Conservation (phyloP, 2,888 invertebrate genomes). For the Lepidochrysops patricia region DNA sequence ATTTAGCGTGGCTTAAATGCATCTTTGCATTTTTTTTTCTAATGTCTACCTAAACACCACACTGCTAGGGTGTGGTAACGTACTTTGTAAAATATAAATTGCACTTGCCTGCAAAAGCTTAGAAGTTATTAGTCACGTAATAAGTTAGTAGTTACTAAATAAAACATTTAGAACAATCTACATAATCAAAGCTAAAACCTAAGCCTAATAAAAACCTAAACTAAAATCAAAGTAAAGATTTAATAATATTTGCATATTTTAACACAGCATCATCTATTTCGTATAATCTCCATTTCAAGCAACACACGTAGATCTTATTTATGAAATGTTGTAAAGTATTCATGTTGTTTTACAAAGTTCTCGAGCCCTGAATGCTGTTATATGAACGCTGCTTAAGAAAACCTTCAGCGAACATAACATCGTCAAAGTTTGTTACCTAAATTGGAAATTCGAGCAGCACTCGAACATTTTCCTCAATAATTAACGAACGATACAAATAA, state of each 20-base stretch:
- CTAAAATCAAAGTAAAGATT: no score
- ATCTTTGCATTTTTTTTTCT: no score
- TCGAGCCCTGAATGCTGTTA: neutral
- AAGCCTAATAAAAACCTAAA: no score
- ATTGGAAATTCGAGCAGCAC: constrained; percentile 15
- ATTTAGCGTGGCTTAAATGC: no score
- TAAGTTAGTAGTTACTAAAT: no score
- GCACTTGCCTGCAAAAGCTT: no score
- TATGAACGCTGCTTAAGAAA: constrained; percentile 8
- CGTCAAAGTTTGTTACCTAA: constrained; percentile 39
- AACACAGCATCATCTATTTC: neutral
- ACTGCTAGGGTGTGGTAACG: no score
- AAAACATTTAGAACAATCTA: no score
- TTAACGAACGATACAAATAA: constrained; percentile 12
- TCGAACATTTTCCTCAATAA: constrained; percentile 14
- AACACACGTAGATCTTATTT: neutral
- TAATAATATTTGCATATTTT: neutral
- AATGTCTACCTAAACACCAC: no score
- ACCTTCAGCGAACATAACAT: constrained; percentile 32
- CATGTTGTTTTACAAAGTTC: constrained; percentile 3
- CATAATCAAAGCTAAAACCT: no score
- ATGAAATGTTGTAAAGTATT: constrained; percentile 21
- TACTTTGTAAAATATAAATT: no score
- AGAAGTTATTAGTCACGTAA: no score
- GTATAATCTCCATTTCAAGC: neutral